Evolutionary conservation across 2,113 vertebrate species (phyloP), one percentile per base, ranked within the genome.

Genomic region (Psophia crepitans): DNA sequence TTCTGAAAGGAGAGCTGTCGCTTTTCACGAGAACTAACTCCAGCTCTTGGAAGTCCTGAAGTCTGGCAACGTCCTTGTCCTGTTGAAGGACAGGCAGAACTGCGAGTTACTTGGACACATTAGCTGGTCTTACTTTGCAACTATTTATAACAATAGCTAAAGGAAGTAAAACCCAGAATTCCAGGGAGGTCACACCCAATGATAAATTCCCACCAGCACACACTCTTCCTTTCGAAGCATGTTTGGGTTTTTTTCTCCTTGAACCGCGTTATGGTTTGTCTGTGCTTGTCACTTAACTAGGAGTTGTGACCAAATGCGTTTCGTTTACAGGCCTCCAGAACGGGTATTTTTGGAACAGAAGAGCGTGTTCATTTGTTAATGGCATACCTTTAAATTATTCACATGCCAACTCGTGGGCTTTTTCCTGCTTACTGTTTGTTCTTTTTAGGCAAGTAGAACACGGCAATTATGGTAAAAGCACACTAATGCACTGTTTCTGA

Each of bases 11-110:
- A 70, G 98, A 98, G 89, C 97, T 98, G 2, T 97, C 96, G 6
- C 97, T 98, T 95, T 97, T 98, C 70, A 35, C 11, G 71, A 99
- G 93, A 57, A 99, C 98, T 8, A 99, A 58, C 96, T 99, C 99
- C 97, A 99, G 97, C 97, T 99, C 99, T 81, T 99, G 99, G 90
- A 99, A 99, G 97, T 99, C 98, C 96, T 98, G 98, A 73, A 99
- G 98, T 79, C 99, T 98, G 58, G 98, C 98, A 70, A 99, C 99
- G 21, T 99, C 99, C 97, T 99, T 99, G 96, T 99, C 99, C 99
- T 99, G 92, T 46, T 12, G 28, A 54, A 86, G 60, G 89, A 89
- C 22, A 60, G 43, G 87, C 23, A 95, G 39, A 95, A 58, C 7
- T 12, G 9, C 0, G 1, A 4, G 5, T 44, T 73, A 51, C 54